phyloP scores from a whole-genome alignment of 2,888 invertebrate species.

The Lasioglossum malachurum region DNA sequence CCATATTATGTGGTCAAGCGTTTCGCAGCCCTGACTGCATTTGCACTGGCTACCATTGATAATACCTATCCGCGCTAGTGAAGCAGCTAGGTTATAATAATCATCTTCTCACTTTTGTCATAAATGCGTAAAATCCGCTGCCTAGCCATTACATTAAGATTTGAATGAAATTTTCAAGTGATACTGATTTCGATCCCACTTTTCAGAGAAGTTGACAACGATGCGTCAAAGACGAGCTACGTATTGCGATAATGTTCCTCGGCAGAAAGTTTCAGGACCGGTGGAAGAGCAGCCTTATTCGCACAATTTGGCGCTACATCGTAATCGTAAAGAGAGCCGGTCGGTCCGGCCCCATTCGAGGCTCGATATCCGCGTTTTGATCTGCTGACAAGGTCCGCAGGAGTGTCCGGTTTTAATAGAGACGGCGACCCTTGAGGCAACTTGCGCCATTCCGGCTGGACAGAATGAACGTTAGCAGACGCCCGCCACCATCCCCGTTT shows the following conservation, averaged over 20 bases:
- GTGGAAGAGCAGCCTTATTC: not conserved
- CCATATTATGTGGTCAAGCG: too few relatives aligned
- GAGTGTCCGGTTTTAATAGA: conserved; percentile 70
- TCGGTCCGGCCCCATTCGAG: conserved; percentile 24
- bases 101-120: too few relatives aligned
- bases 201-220: too few relatives aligned
- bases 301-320: conserved; percentile 22
- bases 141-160: too few relatives aligned
- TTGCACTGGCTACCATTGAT: too few relatives aligned
- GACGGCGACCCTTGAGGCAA: conserved; percentile 70
- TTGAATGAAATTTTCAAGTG: too few relatives aligned
- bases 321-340: conserved; percentile 22
- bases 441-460: conserved; percentile 62
- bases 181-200: too few relatives aligned
- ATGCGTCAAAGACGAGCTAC: not conserved
- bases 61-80: too few relatives aligned
- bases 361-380: conserved; percentile 56
- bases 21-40: too few relatives aligned
- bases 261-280: not conserved
- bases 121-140: too few relatives aligned
- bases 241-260: not conserved
- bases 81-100: too few relatives aligned
- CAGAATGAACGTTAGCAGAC: conserved; percentile 54
- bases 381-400: conserved; percentile 65
- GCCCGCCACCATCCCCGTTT: conserved; percentile 47